These are phyloP conservation scores for Sesamia nonagrioides DNA, from an alignment of 1,140 invertebrate species.

Conservation along the genomic window DNA sequence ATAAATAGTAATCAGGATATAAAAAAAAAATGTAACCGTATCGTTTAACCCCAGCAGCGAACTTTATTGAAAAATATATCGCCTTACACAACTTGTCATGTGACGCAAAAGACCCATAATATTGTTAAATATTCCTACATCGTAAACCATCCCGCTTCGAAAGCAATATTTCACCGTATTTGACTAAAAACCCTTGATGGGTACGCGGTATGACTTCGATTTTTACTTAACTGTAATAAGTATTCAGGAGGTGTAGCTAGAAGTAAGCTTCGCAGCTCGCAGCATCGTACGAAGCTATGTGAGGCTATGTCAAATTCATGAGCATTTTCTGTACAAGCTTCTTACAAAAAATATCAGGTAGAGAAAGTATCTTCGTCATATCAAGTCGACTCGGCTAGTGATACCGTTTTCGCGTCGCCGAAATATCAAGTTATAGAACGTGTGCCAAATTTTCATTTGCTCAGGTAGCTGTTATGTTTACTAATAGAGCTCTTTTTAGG, in stretches of 20 bases:
- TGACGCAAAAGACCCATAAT: constrained; percentile 21
- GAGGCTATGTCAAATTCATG: constrained; percentile 54
- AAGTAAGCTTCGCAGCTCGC: constrained; percentile 48
- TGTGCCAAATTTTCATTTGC: constrained; percentile 41
- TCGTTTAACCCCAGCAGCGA: background rate
- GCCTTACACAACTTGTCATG: constrained; percentile 18
- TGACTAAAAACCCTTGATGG: constrained; percentile 48
- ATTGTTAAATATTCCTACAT: constrained; percentile 29
- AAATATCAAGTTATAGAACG: constrained; percentile 47
- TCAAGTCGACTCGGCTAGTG: constrained; percentile 27
- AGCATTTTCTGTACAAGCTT: constrained; percentile 47
- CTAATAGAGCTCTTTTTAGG: background rate
- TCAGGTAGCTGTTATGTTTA: background rate
- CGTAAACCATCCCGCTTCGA: constrained; percentile 40
- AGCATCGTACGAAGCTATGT: constrained; percentile 48
- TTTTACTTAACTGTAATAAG: constrained; percentile 51
- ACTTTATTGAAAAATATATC: constrained; percentile 9
- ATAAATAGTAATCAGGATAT: background rate
- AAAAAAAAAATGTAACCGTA: background rate
- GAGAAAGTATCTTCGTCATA: constrained; percentile 47
- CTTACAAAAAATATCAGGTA: constrained; percentile 52
- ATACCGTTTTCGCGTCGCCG: background rate
- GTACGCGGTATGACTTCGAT: constrained; percentile 39
- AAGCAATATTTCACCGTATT: constrained; percentile 46
- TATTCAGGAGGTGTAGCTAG: constrained; percentile 49